These are phyloP conservation scores for Argyrosomus regius DNA, from an alignment of 2,797 vertebrate genomes.

Conservation along the genomic window DNA sequence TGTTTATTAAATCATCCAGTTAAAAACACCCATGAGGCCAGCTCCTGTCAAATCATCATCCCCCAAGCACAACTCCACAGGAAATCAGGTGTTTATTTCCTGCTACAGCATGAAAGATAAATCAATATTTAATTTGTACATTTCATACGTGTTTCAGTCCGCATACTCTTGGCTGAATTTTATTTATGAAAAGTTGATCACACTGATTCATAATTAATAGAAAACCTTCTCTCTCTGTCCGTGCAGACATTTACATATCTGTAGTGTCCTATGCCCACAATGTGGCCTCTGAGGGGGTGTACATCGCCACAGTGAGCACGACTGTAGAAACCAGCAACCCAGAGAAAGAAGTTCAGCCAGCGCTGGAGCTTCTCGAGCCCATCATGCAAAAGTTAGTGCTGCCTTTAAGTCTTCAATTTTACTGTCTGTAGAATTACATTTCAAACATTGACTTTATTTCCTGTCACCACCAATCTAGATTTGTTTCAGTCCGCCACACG, in stretches of 20 bases:
- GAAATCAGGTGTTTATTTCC: slow-evolving; percentile 80
- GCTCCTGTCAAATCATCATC: slow-evolving; percentile 87
- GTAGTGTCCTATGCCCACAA: slow-evolving; percentile 83
- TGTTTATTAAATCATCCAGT: slow-evolving; percentile 87
- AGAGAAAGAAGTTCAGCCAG: slow-evolving; percentile 85
- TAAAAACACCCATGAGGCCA: slow-evolving; percentile 85
- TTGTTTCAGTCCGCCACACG: slow-evolving; percentile 78
- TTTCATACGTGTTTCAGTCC: background rate
- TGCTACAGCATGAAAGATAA: background rate
- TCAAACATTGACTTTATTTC: background rate
- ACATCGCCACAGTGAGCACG: slow-evolving; percentile 86
- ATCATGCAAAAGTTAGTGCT: slow-evolving; percentile 82
- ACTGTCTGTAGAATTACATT: background rate
- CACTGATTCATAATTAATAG: background rate
- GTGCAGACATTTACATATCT: slow-evolving; percentile 85
- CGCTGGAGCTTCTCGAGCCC: slow-evolving; percentile 84
- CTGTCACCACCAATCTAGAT: slow-evolving; percentile 64
- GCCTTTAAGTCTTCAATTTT: background rate
- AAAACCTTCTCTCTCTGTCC: background rate
- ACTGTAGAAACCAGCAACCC: slow-evolving; percentile 82
- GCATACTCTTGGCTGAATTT: background rate
- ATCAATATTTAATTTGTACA: too few relatives aligned
- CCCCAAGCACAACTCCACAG: slow-evolving; percentile 84
- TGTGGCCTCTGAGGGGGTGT: slow-evolving; percentile 84
- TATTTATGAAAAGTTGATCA: background rate